Evolutionary conservation across 92 coral and sea anemone genomes (phyloP), one percentile per base, ranked within the genome.

Genomic region (Palythoa caribaeorum): DNA sequence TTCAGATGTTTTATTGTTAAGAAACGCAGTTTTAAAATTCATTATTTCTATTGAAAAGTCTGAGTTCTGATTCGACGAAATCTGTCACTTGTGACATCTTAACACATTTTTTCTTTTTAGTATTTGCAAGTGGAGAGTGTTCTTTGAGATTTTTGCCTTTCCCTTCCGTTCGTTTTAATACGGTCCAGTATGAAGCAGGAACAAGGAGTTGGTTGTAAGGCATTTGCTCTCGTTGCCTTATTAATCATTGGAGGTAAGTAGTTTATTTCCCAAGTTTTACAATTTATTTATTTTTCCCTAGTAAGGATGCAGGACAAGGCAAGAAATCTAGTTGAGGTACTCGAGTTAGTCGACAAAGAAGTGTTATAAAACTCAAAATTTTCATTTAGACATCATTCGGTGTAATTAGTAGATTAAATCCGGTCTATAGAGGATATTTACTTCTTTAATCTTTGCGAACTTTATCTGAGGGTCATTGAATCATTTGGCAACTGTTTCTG

Each of bases 1-100:
- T 68, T 81, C 86, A 81, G 86, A 81, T 81, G 86, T 20, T 81
- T 9, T 13, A 81, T 81, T 81, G 86, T 81, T 68, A 47, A 66
- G 10, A 81, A 70, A 5, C 62, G 14, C 28, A 66, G 53, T 47
- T 52, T 47, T 63, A 14, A 21, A 65, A 44, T 21, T 81, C 54
- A 81, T 81, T 68, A 81, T 48, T 53, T n/a, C 66, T 81, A 81
- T 81, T 81, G 76, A 81, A 66, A 80, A 48, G 44, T 68, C 71
- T 44, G 53, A 48, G 60, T 65, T 11, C 75, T 81, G 76, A 81
- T 81, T 81, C 76, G 60, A 81, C 76, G 60, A 81, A 40, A 65
- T 68, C 20, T 81, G 75, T 52, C 57, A 81, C 20, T n/a, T 81
- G 76, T 66, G 76, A 81, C 86, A 81, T 63, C n/a, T 35, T 65